A percentile compares a stretch with the other conserved stretches of the same genome.
These are phyloP conservation scores for Campylomormyrus tamandua DNA, from an alignment of 2,113 vertebrate species.

Conservation along the genomic window DNA sequence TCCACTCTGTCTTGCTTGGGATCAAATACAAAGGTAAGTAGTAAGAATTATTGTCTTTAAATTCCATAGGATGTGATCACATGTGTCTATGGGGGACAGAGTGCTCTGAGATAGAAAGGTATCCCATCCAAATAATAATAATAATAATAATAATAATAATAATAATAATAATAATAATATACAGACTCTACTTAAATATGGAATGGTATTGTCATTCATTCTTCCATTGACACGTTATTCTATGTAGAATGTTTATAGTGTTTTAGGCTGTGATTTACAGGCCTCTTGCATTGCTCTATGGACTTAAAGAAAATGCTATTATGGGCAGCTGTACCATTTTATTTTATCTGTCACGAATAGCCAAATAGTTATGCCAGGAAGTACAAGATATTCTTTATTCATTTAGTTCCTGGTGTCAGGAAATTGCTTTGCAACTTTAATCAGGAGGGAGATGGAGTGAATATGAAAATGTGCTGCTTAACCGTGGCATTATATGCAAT, in stretches of 20 bases:
- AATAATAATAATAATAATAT: not conserved
- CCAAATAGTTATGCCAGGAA: not conserved
- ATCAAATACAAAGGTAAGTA: not conserved
- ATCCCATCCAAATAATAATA: not conserved
- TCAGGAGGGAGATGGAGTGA: slow-evolving; percentile 2
- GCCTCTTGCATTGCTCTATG: not conserved
- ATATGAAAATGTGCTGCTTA: slow-evolving; percentile 3
- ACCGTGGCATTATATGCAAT: not conserved
- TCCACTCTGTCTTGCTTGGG: not conserved
- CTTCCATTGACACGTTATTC: not conserved
- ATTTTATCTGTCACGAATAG: not conserved
- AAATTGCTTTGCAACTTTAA: slow-evolving; percentile 11
- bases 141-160: not conserved
- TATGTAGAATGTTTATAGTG: not conserved
- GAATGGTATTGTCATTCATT: not conserved
- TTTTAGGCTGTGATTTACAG: not conserved
- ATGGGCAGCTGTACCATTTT: not conserved
- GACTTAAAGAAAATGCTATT: not conserved
- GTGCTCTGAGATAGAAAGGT: not conserved
- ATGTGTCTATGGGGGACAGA: not conserved
- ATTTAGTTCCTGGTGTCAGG: not conserved
- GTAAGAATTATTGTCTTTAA: not conserved
- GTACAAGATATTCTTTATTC: slow-evolving; percentile 10
- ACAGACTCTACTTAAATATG: not conserved
- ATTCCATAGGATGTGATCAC: not conserved